phyloP scores from a whole-genome alignment of 2,888 invertebrate species.

The Drosophila nr. perissopoda region DNA sequence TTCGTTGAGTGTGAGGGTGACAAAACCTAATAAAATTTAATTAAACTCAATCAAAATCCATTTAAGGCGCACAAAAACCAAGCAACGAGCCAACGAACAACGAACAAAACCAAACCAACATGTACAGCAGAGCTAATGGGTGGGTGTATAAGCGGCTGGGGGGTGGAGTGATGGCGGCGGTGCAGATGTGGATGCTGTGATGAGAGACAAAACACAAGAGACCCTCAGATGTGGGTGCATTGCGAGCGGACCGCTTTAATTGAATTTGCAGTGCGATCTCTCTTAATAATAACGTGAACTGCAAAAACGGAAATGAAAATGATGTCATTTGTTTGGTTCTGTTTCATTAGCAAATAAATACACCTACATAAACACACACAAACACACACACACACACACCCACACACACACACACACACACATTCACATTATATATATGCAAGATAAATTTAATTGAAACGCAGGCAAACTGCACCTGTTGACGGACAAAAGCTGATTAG shows the following conservation, averaged over 20 bases:
- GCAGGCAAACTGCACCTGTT: slow-evolving; percentile 56
- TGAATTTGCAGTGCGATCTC: slow-evolving; percentile 61
- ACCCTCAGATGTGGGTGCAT: slow-evolving; percentile 54
- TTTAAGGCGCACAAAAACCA: slow-evolving; percentile 74
- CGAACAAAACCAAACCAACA: slow-evolving; percentile 16
- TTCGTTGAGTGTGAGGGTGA: slow-evolving; percentile 73
- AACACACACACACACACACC: background rate
- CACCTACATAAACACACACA: background rate
- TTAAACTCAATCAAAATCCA: slow-evolving; percentile 85
- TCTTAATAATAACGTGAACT: slow-evolving; percentile 35
- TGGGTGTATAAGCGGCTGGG: background rate
- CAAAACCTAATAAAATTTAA: slow-evolving; percentile 85
- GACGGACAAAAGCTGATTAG: slow-evolving; percentile 66
- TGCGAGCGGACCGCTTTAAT: slow-evolving; percentile 63
- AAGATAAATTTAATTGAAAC: slow-evolving; percentile 50
- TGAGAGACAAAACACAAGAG: background rate
- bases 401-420: background rate
- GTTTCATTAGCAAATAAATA: slow-evolving; percentile 44
- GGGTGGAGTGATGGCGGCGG: background rate
- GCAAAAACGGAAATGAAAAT: slow-evolving; percentile 77
- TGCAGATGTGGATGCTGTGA: background rate
- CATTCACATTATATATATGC: background rate
- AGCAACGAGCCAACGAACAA: slow-evolving; percentile 17
- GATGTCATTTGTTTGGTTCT: slow-evolving; percentile 65
- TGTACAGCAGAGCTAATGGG: slow-evolving; percentile 6